A percentile compares a stretch with the other conserved stretches of the same genome.
Conservation (phyloP, 1,140 invertebrate species). For the Ceratina calcarata region DNA sequence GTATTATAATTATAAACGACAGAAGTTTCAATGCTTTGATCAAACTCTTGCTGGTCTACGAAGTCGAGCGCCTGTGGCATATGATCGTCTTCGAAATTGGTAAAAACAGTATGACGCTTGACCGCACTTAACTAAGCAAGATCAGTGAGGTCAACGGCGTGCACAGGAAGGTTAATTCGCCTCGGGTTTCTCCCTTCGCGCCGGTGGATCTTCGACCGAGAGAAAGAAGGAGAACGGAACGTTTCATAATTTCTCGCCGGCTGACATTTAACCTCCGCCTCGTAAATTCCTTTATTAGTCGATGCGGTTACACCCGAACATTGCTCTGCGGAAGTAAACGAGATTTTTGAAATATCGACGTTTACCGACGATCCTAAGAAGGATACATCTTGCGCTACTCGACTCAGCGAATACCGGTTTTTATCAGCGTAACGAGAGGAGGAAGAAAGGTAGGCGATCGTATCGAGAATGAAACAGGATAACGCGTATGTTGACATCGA, state of each 20-base stretch:
- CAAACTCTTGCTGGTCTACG: neutral
- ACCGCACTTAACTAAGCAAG: slow-evolving; percentile 20
- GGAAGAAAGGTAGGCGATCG: neutral
- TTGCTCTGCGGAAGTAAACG: too few relatives aligned
- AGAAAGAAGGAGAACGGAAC: slow-evolving; percentile 10
- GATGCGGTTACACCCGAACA: too few relatives aligned
- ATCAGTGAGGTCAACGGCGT: slow-evolving; percentile 43
- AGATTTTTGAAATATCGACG: too few relatives aligned
- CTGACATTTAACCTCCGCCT: slow-evolving; percentile 35
- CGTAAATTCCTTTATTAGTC: slow-evolving; percentile 7
- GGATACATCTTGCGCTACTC: too few relatives aligned
- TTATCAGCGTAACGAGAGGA: neutral
- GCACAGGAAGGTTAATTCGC: slow-evolving; percentile 48
- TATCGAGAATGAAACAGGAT: slow-evolving; percentile 3
- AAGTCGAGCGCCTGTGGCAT: neutral
- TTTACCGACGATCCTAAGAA: too few relatives aligned
- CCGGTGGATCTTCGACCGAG: neutral
- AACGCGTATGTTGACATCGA: neutral
- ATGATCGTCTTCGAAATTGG: slow-evolving; percentile 19
- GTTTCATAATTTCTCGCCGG: neutral
- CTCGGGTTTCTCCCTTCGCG: slow-evolving; percentile 16
- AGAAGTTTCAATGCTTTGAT: too few relatives aligned
- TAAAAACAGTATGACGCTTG: slow-evolving; percentile 7
- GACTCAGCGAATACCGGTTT: neutral
- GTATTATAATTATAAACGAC: too few relatives aligned